Base-by-base conservation (phyloP, 2,113 vertebrate genomes). In the Prionailurus viverrinus region DNA sequence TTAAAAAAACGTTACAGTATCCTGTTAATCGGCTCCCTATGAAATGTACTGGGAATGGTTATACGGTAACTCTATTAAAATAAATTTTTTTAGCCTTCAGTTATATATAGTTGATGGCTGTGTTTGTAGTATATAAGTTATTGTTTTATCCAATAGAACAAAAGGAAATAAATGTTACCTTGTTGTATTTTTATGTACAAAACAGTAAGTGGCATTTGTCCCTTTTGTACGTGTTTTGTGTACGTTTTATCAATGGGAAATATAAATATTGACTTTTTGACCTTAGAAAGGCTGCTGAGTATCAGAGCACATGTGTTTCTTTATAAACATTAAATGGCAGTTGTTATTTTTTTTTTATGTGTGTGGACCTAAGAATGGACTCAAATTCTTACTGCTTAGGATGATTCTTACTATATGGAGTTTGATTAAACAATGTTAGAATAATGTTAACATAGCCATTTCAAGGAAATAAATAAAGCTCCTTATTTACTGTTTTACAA, bases 11-110 rank as follows among this genome's bases (percentile, higher is more conserved):
- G 92, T 96, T 89, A 68, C 63, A 73, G 95, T 63, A 88, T 96
- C 95, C 97, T 88, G 73, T 93, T 98, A 96, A 10, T 41, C 31
- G 41, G 74, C 41, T 48, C 27, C 74, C 74, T 78, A 1, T 29
- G 74, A 78, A 74, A 48, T 16, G 63, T 95, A 76, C 89, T 97
- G 96, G 90, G 94, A 95, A 94, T 31, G 94, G 94, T 73, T 97
- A 71, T 96, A 94, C 97, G 69, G 53, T 97, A 61, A 95, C 96
- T 87, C 74, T 88, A 92, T 97, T 97, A 23, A 96, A 97, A 92
- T 65, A 61, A 89, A 79, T 33, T 31, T 23, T 19, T 66, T 66
- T 96, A 94, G 68, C 39, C 16, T 96, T 92, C 97, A 97, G 45
- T 96, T 98, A 96, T 95, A 33, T 96, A 74, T 73, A 95, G 80